These are phyloP conservation scores for Trichoplusia ni DNA, from an alignment of 1,140 invertebrate species.

Conservation along the genomic window DNA sequence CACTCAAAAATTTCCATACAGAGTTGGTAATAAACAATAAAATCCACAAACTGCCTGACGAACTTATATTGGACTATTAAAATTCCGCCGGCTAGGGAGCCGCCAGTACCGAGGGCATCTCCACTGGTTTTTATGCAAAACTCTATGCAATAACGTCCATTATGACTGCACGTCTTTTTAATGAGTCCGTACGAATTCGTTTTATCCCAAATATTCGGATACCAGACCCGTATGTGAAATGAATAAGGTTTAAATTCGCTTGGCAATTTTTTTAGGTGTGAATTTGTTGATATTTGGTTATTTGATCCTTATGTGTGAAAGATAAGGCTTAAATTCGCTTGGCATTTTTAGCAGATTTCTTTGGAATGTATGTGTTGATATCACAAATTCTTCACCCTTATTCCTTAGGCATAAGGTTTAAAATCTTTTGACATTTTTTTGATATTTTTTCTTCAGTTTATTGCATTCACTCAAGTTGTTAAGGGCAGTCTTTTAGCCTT, in stretches of 20 bases:
- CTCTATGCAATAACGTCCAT: conserved; percentile 52
- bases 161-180: conserved; percentile 53
- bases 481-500: conserved; percentile 1
- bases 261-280: too few relatives aligned
- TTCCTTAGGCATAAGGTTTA: not conserved
- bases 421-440: not conserved
- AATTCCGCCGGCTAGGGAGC: conserved; percentile 42
- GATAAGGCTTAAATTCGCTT: too few relatives aligned
- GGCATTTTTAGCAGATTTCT: too few relatives aligned
- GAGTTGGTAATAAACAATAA: conserved; percentile 24
- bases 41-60: conserved; percentile 31
- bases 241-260: too few relatives aligned
- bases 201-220: not conserved
- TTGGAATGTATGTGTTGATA: too few relatives aligned
- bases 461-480: conserved; percentile 13
- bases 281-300: too few relatives aligned
- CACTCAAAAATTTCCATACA: not conserved
- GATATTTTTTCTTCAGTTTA: conserved; percentile 23
- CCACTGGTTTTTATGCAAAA: conserved; percentile 64
- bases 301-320: too few relatives aligned
- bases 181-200: conserved; percentile 43
- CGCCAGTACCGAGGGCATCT: conserved; percentile 13
- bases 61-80: conserved; percentile 56
- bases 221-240: not conserved
- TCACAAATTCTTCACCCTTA: not conserved